These are phyloP conservation scores for Hylaeus anthracinus DNA, from an alignment of 1,140 invertebrate species.

Conservation along the genomic window DNA sequence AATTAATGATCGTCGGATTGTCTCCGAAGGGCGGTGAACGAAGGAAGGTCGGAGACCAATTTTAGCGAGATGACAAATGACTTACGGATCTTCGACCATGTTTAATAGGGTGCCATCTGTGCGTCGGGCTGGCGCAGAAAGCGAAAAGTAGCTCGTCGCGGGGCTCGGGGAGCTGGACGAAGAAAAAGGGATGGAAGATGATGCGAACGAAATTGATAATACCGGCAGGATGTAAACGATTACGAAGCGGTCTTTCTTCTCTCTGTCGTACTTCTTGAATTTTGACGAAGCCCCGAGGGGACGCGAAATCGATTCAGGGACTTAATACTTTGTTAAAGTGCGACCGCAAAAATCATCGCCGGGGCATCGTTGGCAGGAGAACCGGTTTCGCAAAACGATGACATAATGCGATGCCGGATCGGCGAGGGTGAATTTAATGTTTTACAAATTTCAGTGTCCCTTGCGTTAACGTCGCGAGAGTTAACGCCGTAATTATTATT, in stretches of 20 bases:
- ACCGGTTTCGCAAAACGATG: constrained; percentile 69
- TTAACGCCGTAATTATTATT: background rate
- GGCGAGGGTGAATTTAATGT: constrained; percentile 64
- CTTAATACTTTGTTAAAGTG: constrained; percentile 65
- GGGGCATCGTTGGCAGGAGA: constrained; percentile 37
- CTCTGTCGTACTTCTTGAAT: constrained; percentile 54
- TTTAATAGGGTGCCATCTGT: constrained; percentile 67
- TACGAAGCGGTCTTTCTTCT: constrained; percentile 51
- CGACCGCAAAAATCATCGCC: constrained; percentile 61
- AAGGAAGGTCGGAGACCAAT: constrained; percentile 56
- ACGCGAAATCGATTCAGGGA: constrained; percentile 62
- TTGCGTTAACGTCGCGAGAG: background rate
- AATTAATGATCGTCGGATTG: constrained; percentile 62
- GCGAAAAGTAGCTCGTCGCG: constrained; percentile 51
- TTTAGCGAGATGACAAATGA: constrained; percentile 68
- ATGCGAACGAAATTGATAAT: constrained; percentile 74
- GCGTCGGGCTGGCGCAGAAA: constrained; percentile 57
- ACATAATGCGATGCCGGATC: constrained; percentile 63
- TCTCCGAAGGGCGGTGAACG: constrained; percentile 53
- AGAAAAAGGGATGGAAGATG: constrained; percentile 50
- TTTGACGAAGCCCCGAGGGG: constrained; percentile 54
- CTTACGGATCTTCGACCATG: constrained; percentile 58
- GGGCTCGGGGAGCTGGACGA: constrained; percentile 20
- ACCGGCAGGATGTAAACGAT: constrained; percentile 71
- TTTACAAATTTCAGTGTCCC: constrained; percentile 63